These are phyloP conservation scores for Fratercula arctica DNA, from an alignment of 2,797 vertebrate genomes.

Conservation along the genomic window DNA sequence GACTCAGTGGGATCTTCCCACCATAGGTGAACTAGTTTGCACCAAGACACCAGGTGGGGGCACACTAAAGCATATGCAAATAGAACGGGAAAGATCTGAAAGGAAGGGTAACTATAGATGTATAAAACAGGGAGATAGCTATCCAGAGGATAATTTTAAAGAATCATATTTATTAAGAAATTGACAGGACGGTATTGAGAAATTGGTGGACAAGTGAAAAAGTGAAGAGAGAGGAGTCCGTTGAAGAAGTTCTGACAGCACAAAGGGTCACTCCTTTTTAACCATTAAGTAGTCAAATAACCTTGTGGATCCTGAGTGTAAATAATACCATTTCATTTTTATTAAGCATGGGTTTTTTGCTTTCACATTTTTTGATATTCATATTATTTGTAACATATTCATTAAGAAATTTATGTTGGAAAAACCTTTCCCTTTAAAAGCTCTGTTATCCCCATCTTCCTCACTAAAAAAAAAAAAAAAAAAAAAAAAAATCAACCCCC, in stretches of 20 bases:
- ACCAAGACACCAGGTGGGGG: not conserved
- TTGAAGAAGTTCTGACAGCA: not conserved
- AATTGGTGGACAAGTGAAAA: not conserved
- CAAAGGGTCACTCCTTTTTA: not conserved
- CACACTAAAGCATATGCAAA: not conserved
- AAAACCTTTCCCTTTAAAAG: not conserved
- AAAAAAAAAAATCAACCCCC: no score
- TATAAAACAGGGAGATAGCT: not conserved
- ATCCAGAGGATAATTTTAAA: not conserved
- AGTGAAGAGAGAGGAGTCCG: not conserved
- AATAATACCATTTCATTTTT: not conserved
- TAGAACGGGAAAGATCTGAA: not conserved
- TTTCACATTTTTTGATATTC: not conserved
- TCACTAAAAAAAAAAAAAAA: no score
- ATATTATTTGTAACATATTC: no score
- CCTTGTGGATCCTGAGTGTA: not conserved
- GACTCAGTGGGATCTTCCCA: not conserved
- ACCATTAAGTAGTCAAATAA: not conserved
- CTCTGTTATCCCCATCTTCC: accelerated
- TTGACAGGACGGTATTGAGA: not conserved
- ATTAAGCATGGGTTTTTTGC: not conserved
- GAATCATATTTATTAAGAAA: not conserved
- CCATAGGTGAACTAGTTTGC: not conserved
- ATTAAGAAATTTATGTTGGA: not conserved
- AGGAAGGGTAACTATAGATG: not conserved